Evolutionary conservation across 2,113 vertebrate species (phyloP).

Genomic region (Triplophysa dalaica): DNA sequence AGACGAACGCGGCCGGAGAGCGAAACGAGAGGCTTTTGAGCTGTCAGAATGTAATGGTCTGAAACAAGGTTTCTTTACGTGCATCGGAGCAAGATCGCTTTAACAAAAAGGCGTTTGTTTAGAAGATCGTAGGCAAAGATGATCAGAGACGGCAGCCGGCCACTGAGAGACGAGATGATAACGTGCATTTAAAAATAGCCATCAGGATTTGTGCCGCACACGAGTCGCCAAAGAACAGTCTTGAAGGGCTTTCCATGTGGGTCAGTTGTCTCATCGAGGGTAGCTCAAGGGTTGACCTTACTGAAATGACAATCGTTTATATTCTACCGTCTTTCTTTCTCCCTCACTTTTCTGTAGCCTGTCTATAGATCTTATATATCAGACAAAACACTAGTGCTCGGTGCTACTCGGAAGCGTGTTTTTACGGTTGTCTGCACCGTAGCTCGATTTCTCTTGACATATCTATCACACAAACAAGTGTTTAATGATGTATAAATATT

Average conservation of each 20-base stretch:
- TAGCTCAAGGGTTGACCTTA: slow-evolving; percentile 17
- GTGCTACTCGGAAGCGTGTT: neutral
- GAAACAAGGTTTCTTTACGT: slow-evolving; percentile 3
- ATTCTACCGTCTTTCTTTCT: neutral
- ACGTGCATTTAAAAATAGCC: slow-evolving; percentile 42
- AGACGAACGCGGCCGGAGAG: neutral
- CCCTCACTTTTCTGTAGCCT: neutral
- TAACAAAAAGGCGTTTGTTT: slow-evolving; percentile 31
- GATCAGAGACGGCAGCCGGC: slow-evolving; percentile 42
- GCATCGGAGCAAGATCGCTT: slow-evolving; percentile 9
- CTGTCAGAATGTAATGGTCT: slow-evolving; percentile 14
- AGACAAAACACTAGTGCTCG: neutral
- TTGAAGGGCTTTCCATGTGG: slow-evolving; percentile 45
- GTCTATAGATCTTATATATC: neutral
- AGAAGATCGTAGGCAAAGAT: slow-evolving; percentile 26
- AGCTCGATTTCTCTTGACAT: neutral
- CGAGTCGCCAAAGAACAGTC: slow-evolving; percentile 28
- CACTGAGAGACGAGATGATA: slow-evolving; percentile 3
- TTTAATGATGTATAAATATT: slow-evolving; percentile 40
- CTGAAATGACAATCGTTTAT: neutral
- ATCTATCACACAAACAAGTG: slow-evolving; percentile 26
- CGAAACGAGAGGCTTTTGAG: neutral
- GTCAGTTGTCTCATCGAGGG: slow-evolving; percentile 15
- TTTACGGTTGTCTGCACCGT: neutral
- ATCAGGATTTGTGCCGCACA: slow-evolving; percentile 24